Evolutionary conservation across 2,113 vertebrate species (phyloP), one percentile per base, ranked within the genome.

Genomic region (Syngnathoides biaculeatus): DNA sequence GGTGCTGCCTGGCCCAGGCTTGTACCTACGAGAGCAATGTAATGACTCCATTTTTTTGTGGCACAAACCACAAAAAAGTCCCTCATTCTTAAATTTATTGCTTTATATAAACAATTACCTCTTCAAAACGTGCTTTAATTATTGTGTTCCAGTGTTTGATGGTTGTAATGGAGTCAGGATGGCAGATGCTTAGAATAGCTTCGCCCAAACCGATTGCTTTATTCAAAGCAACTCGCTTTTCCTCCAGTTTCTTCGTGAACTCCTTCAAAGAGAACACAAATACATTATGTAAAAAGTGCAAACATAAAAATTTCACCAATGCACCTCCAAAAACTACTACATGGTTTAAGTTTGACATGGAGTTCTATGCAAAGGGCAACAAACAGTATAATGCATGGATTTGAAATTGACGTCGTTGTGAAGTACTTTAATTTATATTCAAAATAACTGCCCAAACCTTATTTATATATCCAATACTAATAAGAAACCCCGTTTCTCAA

Each of bases 131-230:
- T 60, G 97, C 96, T 92, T 93, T 94, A 90, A 99, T 98, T 85
- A 99, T 98, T 53, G 97, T 98, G 85, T 96, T 98, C 97, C 97
- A 99, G 92, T 99, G 96, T 80, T 99, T 99, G 84, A 99, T 94
- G 87, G 97, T 98, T 75, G 95, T 98, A 87, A 98, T 94, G 52
- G 96, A 98, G 83, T 99, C 97, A 5, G 96, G 96, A 79, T 98
- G 97, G 92, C 97, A 98, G 89, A 97, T 93, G 82, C 92, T 89
- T 78, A 99, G 83, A 74, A 99, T 93, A 13, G 93, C 92, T 55
- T 99, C 96, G 19, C 97, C 97, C 96, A 98, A 93, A 47, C 90
- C 85, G 69, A 91, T 93, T 7, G 96, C 95, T 89, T 96, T 97
- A 88, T 88, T 94, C 64, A 99, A 84, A 63, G 93, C 93, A 6